Evolutionary conservation across 2,797 vertebrate genomes (phyloP).

Genomic region (Naso thynnoides): DNA sequence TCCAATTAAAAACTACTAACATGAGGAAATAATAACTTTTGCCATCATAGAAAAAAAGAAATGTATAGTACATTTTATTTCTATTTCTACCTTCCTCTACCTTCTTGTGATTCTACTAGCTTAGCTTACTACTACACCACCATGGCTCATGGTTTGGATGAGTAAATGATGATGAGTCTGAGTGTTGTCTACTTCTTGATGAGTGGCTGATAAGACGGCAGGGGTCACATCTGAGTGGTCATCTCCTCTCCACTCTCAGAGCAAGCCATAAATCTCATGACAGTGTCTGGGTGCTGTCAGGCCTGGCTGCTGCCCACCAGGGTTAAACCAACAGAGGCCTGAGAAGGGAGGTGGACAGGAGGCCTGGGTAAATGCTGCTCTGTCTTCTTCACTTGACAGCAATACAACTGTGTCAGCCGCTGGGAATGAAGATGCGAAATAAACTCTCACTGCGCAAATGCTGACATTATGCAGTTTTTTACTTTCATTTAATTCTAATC

Average conservation of each 20-base stretch:
- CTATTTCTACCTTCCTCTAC: not conserved
- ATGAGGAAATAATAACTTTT: not conserved
- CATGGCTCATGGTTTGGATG: conserved; percentile 31
- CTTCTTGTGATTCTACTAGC: not conserved
- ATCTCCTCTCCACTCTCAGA: conserved; percentile 73
- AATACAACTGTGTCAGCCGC: conserved; percentile 46
- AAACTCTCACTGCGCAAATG: conserved; percentile 34
- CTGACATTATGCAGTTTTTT: conserved; percentile 12
- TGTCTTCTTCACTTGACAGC: conserved; percentile 76
- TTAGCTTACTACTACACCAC: not conserved
- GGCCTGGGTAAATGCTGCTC: conserved; percentile 69
- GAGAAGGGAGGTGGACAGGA: conserved; percentile 73
- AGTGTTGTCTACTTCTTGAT: conserved; percentile 73
- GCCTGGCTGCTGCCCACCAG: conserved; percentile 78
- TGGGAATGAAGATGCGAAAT: conserved; percentile 46
- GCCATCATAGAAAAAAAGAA: not conserved
- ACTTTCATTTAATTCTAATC: not conserved
- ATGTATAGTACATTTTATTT: not conserved
- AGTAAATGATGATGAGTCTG: conserved; percentile 62
- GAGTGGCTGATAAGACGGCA: conserved; percentile 74
- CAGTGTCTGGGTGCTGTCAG: conserved; percentile 79
- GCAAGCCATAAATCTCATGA: conserved; percentile 79
- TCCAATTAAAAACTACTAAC: not conserved
- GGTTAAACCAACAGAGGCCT: conserved; percentile 86
- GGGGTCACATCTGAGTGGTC: conserved; percentile 81